Percentiles rank a stretch among this genome's conserved stretches.
Conservation (phyloP, 2,113 vertebrate species). For the Strix uralensis region DNA sequence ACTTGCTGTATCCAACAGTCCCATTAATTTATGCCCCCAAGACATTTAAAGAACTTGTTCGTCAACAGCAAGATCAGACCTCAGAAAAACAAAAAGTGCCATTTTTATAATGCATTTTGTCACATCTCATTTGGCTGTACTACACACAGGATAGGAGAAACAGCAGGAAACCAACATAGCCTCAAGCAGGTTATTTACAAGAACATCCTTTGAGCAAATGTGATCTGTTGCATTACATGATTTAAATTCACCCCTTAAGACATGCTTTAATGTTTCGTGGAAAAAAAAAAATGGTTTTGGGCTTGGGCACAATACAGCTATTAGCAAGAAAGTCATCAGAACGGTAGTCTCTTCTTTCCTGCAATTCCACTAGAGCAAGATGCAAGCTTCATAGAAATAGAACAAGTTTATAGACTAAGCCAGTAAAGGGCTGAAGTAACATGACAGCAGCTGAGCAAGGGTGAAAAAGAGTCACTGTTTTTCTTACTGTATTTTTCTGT, state of each 20-base stretch:
- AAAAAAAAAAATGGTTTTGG: not conserved
- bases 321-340: not conserved
- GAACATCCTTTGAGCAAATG: not conserved
- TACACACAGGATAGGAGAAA: not conserved
- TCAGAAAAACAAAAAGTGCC: not conserved
- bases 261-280: not conserved
- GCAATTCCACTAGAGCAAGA: not conserved
- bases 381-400: not conserved
- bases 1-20: not conserved
- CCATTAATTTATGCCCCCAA: not conserved
- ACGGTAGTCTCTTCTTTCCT: not conserved
- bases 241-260: not conserved
- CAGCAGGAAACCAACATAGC: not conserved
- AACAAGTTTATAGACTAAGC: not conserved
- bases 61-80: not conserved
- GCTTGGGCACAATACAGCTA: not conserved
- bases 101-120: not conserved
- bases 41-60: not conserved
- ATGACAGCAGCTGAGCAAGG: not conserved
- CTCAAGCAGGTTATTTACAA: not conserved
- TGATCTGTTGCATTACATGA: not conserved
- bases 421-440: not conserved
- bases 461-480: not conserved
- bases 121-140: not conserved
- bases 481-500: not conserved